Base-by-base conservation (phyloP, 2,113 vertebrate species). In the Synchiropus splendidus region DNA sequence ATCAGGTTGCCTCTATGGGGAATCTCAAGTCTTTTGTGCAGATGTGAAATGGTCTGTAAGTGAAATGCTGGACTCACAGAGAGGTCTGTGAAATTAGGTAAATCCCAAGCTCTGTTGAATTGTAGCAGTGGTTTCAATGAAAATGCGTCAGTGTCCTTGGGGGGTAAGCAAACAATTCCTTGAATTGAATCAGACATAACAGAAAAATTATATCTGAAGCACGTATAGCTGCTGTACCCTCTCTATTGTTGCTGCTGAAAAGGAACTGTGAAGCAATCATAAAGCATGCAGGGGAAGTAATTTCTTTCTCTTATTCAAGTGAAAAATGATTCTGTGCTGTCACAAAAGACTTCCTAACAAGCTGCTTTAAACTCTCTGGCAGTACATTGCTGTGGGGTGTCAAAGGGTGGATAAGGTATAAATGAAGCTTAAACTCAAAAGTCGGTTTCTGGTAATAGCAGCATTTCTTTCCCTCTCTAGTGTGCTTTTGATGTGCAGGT, bases 261-360 rank as follows among this genome's bases (percentile, higher is more conserved):
- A 58, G 55, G 61, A 77, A 73, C 58, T 64, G 60, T 45, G 58
- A 64, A 50, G 76, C 70, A 77, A 76, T 79, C 75, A 79, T 58
- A 76, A 80, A 77, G 66, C 74, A 61, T 57, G 66, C 72, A 58
- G 68, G 64, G 74, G 21, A 79, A 76, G 77, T 77, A 76, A 80
- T 81, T 79, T 82, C 70, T 79, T 72, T 79, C 73, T 82, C 75
- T 79, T 78, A 82, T 80, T 83, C 74, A 73, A 79, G 79, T 80
- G 81, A 79, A 73, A 81, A 80, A 79, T 78, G 64, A 76, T 80
- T 80, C 72, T 38, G 41, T 47, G 77, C 74, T 65, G 77, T 74
- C 75, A 80, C 77, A 82, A 82, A 81, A 80, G 79, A 75, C 64
- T 74, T 63, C 65, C 68, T 80, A 77, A 80, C 77, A 80, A 78